phyloP scores from a whole-genome alignment of 2,113 vertebrate species.

The Hyperopisus bebe region DNA sequence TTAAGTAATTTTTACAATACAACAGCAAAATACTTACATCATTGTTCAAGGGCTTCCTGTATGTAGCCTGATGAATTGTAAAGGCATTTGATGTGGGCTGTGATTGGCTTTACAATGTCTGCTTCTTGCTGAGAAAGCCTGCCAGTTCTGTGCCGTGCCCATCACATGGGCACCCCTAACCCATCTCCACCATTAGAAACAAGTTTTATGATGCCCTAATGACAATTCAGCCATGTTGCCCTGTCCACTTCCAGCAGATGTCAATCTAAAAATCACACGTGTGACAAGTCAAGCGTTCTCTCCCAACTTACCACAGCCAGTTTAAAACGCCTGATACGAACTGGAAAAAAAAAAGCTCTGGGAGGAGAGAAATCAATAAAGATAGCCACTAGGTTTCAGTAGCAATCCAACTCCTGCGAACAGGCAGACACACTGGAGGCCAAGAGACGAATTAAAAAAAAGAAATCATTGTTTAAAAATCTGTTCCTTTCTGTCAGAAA shows the following conservation, averaged over 20 bases:
- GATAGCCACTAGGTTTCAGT: not conserved
- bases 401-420: not conserved
- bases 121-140: not conserved
- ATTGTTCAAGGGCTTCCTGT: not conserved
- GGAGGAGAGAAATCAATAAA: not conserved
- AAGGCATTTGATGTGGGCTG: not conserved
- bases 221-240: not conserved
- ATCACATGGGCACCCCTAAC: not conserved
- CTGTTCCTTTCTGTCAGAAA: not conserved
- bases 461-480: not conserved
- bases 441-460: not conserved
- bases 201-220: not conserved
- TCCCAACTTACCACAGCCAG: not conserved
- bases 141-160: not conserved
- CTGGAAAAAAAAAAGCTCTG: not conserved
- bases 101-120: not conserved
- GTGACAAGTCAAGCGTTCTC: not conserved
- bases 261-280: not conserved
- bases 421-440: not conserved
- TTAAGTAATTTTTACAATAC: not conserved
- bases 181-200: not conserved
- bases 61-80: not conserved
- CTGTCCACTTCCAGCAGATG: not conserved
- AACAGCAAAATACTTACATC: not conserved
- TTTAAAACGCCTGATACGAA: not conserved